Evolutionary conservation across 2,888 invertebrate species (phyloP).

Genomic region (Amblyteles armatorius): DNA sequence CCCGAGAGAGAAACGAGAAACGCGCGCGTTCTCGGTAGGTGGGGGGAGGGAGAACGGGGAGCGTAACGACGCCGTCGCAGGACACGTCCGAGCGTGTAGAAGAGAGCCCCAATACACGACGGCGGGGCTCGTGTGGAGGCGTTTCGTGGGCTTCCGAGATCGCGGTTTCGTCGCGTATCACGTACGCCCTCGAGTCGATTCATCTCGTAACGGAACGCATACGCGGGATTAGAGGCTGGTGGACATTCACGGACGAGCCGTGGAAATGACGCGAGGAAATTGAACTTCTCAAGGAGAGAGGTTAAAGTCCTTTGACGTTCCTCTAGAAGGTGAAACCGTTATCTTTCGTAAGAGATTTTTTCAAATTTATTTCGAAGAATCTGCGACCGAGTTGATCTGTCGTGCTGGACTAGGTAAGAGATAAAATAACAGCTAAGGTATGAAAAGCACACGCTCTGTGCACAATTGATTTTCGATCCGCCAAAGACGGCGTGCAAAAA

Average conservation of each 20-base stretch:
- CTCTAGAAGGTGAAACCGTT: background rate
- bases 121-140: constrained; percentile 7
- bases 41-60: background rate
- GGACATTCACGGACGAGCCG: background rate
- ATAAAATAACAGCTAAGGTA: too few relatives aligned
- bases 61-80: constrained; percentile 26
- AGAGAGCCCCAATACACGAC: background rate
- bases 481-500: background rate
- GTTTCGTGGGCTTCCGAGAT: constrained; percentile 6
- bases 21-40: constrained; percentile 17
- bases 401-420: too few relatives aligned
- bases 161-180: constrained; percentile 3
- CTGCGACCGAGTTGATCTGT: too few relatives aligned
- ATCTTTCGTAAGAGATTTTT: background rate
- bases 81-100: constrained; percentile 9
- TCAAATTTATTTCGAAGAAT: background rate
- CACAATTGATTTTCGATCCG: background rate
- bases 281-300: background rate
- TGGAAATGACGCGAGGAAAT: constrained; percentile 11
- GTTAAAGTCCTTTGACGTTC: background rate
- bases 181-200: constrained; percentile 15
- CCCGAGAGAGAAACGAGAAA: constrained; percentile 9
- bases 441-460: background rate
- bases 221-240: constrained; percentile 6
- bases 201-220: constrained; percentile 12